Base-by-base conservation (phyloP, 2,888 invertebrate species). In the Hemistola chrysoprasaria region DNA sequence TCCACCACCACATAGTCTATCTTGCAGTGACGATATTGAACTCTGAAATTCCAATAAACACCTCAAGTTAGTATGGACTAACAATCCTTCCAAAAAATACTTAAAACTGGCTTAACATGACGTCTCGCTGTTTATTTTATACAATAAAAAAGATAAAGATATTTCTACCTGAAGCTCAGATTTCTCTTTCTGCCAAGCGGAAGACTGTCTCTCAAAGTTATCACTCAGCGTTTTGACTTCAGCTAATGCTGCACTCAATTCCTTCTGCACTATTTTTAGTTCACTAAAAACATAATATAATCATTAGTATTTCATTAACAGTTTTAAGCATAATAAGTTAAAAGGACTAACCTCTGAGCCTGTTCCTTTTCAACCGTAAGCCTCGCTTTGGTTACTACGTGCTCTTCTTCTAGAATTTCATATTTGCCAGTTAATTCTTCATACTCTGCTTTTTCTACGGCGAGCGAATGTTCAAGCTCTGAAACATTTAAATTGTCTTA, bases 361-460 rank as follows among this genome's bases (percentile, higher is more conserved):
- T 92, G 92, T 79, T 96, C 94, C 65, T 95, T 97, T 71, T 97
- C 95, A 39, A 93, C 93, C 2, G 94, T 94, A 2, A 96, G 82
- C 69, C 95, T 93, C 4, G 95, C 94, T 78, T 95, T 96, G 47
- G 94, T 94, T 0, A 95, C 92, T 0, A 96, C 94, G 56, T 95
- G 95, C 64, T 96, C 96, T 71, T 96, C 96, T 69, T 95, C 94
- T 22, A 97, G 78, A 46, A 94, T 91, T 73, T 96, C 96, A 78
- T 95, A 96, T 74, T 95, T 95, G 8, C 92, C 90, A 20, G 95
- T 95, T 36, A 97, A 83, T 58, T 95, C 95, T 30, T 94, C 93
- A 67, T 94, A 94, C 53, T 95, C 94, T 50, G 93, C 92, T 50
- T 91, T 92, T 67, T 94, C 94, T 31, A 88, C 90, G 9, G 90